Evolutionary conservation across 1,140 invertebrate genomes (phyloP).

Genomic region (Stegodyphus dumicola): DNA sequence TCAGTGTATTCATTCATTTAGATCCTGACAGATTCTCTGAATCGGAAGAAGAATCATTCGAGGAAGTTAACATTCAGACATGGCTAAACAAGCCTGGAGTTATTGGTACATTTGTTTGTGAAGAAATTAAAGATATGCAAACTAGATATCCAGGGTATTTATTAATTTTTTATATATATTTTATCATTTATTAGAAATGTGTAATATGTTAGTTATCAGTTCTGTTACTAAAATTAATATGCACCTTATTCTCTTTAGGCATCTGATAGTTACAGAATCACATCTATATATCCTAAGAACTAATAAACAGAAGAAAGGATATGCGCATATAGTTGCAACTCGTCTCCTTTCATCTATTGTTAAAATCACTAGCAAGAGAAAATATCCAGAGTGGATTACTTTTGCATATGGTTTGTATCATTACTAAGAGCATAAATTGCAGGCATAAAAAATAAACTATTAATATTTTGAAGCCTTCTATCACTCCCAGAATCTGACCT

Average conservation of each 20-base stretch:
- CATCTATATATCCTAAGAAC: conserved; percentile 90
- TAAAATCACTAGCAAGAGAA: conserved; percentile 95
- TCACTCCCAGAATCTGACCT: too few species aligned
- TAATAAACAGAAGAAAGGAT: conserved; percentile 78
- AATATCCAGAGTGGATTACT: conserved; percentile 92
- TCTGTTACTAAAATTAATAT: too few species aligned
- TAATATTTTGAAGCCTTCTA: too few species aligned
- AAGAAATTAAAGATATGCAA: conserved; percentile 89
- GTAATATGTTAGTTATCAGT: not conserved
- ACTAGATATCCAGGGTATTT: conserved; percentile 81
- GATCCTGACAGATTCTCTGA: conserved; percentile 66
- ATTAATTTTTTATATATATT: not conserved
- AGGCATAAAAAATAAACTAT: too few species aligned
- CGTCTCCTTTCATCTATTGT: conserved; percentile 89
- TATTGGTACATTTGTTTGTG: conserved; percentile 87
- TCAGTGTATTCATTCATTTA: conserved; percentile 8
- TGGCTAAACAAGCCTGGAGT: conserved; percentile 88
- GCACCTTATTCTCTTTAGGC: conserved; percentile 70
- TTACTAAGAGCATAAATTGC: too few species aligned
- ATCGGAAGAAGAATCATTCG: conserved; percentile 71
- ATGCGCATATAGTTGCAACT: conserved; percentile 85
- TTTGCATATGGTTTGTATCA: conserved; percentile 83
- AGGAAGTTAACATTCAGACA: conserved; percentile 77
- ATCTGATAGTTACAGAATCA: conserved; percentile 87
- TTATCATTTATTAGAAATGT: conserved; percentile 5